Conservation (phyloP, 2,797 vertebrate genomes). For the Crossoptilon crossoptilon region DNA sequence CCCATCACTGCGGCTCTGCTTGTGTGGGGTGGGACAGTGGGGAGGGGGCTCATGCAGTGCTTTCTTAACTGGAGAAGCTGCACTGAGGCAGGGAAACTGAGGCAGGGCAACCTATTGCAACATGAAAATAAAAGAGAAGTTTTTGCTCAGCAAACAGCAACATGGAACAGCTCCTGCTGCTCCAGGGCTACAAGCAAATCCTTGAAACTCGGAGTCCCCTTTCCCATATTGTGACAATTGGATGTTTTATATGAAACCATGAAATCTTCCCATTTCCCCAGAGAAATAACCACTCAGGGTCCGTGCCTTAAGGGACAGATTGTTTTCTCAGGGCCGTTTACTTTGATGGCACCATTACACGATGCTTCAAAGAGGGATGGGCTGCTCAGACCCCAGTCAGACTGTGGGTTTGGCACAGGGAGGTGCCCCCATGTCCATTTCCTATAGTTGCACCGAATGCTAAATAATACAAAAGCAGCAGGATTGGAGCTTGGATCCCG, state of each 20-base stretch:
- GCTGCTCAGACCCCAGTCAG: background rate
- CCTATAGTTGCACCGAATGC: background rate
- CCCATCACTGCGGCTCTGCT: accelerated
- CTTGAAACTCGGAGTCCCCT: background rate
- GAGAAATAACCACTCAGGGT: accelerated
- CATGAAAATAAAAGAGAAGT: no score
- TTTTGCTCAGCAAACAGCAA: background rate
- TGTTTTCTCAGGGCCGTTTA: accelerated
- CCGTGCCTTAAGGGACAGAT: accelerated
- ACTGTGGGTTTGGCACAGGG: background rate
- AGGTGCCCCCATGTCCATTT: background rate
- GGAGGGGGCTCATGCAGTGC: background rate
- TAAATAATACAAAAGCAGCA: background rate
- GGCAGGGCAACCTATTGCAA: background rate
- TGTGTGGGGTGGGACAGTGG: background rate
- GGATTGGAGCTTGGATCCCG: background rate
- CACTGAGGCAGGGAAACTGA: background rate
- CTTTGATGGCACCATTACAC: background rate
- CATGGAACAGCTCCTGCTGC: background rate
- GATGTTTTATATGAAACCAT: background rate
- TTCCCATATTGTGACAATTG: accelerated
- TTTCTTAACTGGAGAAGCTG: background rate
- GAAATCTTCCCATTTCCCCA: background rate
- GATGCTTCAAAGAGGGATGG: accelerated
- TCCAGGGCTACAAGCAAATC: background rate